Evolutionary conservation across 2,113 vertebrate species (phyloP).

Genomic region (Heloderma charlesbogerti): DNA sequence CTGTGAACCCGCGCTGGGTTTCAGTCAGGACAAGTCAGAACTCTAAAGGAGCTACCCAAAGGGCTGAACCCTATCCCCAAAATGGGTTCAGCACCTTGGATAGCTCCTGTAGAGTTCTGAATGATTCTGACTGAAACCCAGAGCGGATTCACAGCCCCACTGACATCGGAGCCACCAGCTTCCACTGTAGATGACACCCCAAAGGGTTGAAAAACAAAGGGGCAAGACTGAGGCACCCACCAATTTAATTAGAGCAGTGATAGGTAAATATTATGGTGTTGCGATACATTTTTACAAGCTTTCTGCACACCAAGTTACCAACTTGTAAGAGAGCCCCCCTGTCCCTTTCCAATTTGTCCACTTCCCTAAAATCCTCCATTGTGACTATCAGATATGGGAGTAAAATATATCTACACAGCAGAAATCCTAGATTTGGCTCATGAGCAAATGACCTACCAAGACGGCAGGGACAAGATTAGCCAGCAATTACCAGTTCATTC

Average conservation of each 20-base stretch:
- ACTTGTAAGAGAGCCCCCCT: constrained; percentile 12
- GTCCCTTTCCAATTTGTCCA: constrained; percentile 18
- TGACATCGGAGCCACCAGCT: no score
- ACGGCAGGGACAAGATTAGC: constrained; percentile 59
- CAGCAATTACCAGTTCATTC: constrained; percentile 58
- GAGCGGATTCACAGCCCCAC: no score
- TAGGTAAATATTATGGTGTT: not conserved
- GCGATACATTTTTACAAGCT: not conserved
- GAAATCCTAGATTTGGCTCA: constrained; percentile 60
- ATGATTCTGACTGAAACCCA: no score
- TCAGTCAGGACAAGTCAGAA: no score
- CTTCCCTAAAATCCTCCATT: constrained; percentile 40
- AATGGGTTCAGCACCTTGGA: no score
- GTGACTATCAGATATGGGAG: constrained; percentile 45
- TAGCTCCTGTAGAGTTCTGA: no score
- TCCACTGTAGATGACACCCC: not conserved
- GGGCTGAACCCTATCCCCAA: no score
- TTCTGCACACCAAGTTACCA: not conserved
- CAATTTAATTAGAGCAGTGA: not conserved
- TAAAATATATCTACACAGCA: constrained; percentile 57
- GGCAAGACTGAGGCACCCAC: not conserved
- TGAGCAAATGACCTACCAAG: constrained; percentile 62
- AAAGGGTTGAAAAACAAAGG: not conserved
- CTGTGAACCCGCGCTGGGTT: no score
- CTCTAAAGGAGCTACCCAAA: no score